Evolutionary conservation across 1,140 invertebrate species (phyloP), one percentile per base, ranked within the genome.

Genomic region (Drosophila kohkoa): DNA sequence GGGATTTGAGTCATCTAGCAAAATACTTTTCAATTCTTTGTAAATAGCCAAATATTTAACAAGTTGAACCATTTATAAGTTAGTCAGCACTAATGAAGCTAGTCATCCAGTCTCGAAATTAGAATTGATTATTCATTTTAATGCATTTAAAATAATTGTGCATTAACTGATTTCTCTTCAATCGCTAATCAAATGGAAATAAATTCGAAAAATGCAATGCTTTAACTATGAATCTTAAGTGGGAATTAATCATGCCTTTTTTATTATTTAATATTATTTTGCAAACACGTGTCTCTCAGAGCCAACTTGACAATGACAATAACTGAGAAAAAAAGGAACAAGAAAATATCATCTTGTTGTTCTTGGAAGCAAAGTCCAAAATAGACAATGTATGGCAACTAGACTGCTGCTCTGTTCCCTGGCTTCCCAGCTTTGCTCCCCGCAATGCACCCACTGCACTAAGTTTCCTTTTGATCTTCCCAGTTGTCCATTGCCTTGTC

Each of bases 321-420:
- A 77, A 43, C 71, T 25, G 20, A 25, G 20, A 25, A 25, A 25
- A 25, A 25, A 25, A 25, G 20, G 3, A 25, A 25, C 20, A 25
- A 32, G 30, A 32, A 32, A 32, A 32, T 5, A 32, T 32, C 30
- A 74, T 55, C 55, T 25, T 25, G 20, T 25, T 25, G 0, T 25
- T 25, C 20, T 25, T 25, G 20, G 20, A 25, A 25, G 20, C 20
- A 25, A 25, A 60, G 57, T 68, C 81, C 67, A 72, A 79, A 76
- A 82, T 73, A 79, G 81, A 69, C 67, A 66, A 28, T 41, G 58
- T 0, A n/a, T 32, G 35, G 13, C 70, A 59, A 64, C 20, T 25
- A 25, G 20, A 4, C 20, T 25, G 20, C 3, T 25, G 20, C 20
- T 25, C 20, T 25, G 64, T 69, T 46, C 38, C 10, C 49, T n/a